phyloP scores from a whole-genome alignment of 2,888 invertebrate species.

The Carcina quercana region DNA sequence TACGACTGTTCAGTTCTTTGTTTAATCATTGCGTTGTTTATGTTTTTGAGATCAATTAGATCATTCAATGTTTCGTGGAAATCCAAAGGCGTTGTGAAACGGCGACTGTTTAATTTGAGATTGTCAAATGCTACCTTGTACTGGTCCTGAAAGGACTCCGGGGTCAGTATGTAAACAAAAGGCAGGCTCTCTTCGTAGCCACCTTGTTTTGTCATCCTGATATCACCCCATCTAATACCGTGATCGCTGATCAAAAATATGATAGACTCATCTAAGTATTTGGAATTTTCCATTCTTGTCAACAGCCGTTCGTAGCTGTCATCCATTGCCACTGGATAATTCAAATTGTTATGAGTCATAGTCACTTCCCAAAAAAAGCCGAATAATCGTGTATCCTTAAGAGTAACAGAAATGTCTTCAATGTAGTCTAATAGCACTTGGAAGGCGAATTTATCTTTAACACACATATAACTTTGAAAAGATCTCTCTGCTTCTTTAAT shows the following conservation, averaged over 20 bases:
- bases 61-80: slow-evolving; percentile 82
- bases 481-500: slow-evolving; percentile 69
- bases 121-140: slow-evolving; percentile 75
- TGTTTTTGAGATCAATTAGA: slow-evolving; percentile 60
- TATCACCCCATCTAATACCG: slow-evolving; percentile 86
- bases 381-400: slow-evolving; percentile 69
- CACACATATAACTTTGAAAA: slow-evolving; percentile 78
- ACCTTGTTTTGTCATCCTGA: slow-evolving; percentile 84
- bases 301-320: slow-evolving; percentile 70
- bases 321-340: slow-evolving; percentile 81
- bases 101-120: slow-evolving; percentile 73
- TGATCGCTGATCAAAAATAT: slow-evolving; percentile 87
- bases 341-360: slow-evolving; percentile 85
- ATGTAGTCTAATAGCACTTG: slow-evolving; percentile 79
- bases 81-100: slow-evolving; percentile 82
- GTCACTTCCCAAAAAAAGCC: slow-evolving; percentile 86
- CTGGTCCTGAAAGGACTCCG: slow-evolving; percentile 76
- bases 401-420: slow-evolving; percentile 56
- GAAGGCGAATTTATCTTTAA: slow-evolving; percentile 73
- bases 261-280: slow-evolving; percentile 75
- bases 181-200: slow-evolving; percentile 88
- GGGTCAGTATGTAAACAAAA: slow-evolving; percentile 79
- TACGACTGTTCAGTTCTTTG: slow-evolving; percentile 31
- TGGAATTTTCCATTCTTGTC: slow-evolving; percentile 44
- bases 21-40: slow-evolving; percentile 21